Conservation (phyloP, 2,113 vertebrate genomes). For the Psettodes erumei region DNA sequence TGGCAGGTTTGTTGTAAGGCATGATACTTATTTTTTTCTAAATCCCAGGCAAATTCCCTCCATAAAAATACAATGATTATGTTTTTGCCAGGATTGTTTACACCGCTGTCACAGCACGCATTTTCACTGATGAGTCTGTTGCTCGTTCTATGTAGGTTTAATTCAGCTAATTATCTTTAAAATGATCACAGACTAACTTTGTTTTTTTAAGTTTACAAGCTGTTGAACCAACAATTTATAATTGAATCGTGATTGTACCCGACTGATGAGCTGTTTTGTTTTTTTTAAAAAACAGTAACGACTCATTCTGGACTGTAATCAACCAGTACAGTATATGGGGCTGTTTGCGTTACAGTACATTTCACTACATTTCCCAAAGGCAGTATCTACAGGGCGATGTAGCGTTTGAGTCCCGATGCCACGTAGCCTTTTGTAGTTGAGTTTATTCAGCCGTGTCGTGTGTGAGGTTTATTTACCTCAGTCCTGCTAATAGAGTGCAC, state of each 20-base stretch:
- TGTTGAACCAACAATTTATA: neutral
- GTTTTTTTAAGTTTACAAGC: neutral
- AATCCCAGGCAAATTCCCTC: neutral
- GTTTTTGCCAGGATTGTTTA: neutral
- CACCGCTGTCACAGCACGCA: no score
- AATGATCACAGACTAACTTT: neutral
- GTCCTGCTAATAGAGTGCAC: constrained; percentile 79
- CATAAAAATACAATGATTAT: neutral
- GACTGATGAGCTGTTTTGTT: constrained; percentile 18
- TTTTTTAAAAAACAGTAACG: constrained; percentile 21
- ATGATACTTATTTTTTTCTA: neutral
- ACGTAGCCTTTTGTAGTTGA: constrained; percentile 59
- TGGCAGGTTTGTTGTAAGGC: neutral
- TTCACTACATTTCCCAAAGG: constrained; percentile 71
- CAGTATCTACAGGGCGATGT: constrained; percentile 53
- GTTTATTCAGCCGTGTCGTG: constrained; percentile 78
- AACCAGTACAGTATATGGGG: constrained; percentile 33
- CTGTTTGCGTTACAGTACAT: constrained; percentile 71
- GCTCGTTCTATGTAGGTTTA: neutral
- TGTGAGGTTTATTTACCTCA: constrained; percentile 80
- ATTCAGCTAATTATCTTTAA: neutral
- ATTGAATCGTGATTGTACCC: neutral
- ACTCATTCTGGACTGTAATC: constrained; percentile 56
- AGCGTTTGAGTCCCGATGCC: constrained; percentile 54
- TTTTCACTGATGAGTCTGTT: no score